A percentile compares a stretch with the other conserved stretches of the same genome.
Evolutionary conservation across 2,888 invertebrate species (phyloP).

Genomic region (Microplitis deprimator): DNA sequence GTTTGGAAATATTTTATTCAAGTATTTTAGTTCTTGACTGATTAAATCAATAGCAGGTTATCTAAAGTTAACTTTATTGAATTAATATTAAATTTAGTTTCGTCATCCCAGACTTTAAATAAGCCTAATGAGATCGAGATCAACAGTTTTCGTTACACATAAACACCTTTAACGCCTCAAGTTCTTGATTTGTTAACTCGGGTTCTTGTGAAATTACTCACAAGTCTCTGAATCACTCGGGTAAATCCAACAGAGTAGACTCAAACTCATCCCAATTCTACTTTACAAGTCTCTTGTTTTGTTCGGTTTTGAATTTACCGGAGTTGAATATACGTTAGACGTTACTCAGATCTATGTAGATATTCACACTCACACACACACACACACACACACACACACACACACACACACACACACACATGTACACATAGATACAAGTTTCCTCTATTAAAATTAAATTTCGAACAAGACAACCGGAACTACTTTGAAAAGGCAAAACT

Average conservation of each 20-base stretch:
- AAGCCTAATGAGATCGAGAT: constrained; percentile 10
- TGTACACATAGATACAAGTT: constrained; percentile 14
- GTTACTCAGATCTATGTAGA: background rate
- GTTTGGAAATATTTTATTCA: too few relatives aligned
- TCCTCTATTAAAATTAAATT: constrained; percentile 26
- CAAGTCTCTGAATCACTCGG: constrained; percentile 12
- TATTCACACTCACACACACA: background rate
- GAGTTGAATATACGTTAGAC: background rate
- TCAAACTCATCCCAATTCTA: background rate
- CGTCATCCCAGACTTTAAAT: background rate
- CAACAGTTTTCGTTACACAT: background rate
- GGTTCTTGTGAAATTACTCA: constrained; percentile 19
- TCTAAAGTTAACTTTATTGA: background rate
- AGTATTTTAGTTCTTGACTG: too few relatives aligned
- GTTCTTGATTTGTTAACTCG: constrained; percentile 11
- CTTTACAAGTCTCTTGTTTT: constrained; percentile 8
- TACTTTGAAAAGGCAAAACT: constrained; percentile 11
- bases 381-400: background rate
- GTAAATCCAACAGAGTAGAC: background rate
- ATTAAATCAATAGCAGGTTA: background rate
- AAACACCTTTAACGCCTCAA: constrained; percentile 10
- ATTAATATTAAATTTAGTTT: background rate
- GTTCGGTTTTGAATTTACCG: background rate
- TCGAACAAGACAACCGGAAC: background rate
- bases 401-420: background rate